Base-by-base conservation (phyloP, 1,140 invertebrate species). In the Chlorops oryzae region DNA sequence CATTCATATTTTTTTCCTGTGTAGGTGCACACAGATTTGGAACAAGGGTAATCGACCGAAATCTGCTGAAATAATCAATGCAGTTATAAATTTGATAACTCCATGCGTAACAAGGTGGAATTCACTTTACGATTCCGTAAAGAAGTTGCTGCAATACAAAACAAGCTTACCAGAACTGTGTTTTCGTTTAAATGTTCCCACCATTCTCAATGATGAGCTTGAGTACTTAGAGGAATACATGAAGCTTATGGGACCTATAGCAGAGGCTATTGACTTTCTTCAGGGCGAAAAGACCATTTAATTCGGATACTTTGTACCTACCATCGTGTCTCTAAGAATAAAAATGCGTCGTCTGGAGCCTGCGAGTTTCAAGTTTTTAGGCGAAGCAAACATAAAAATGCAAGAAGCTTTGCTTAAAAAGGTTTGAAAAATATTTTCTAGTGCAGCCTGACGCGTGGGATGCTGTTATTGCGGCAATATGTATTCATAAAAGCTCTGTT, bases 31-130 rank as follows among this genome's bases (percentile, higher is more conserved):
- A 1, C 23, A 28, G 1, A 40, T 61, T 17, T 59, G 52, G 57
- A 57, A 50, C 24, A 46, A 44, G 25, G 12, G 47, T 15, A 32
- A 40, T 13, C 51, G 49, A n/a, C 52, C 57, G 21, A 57, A 61
- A 49, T 44, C 27, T n/a, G 51, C 49, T 27, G 52, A 61, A 52
- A 48, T 37, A 43, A 38, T 59, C 6, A 54, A 41, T 45, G 43
- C 34, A 22, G 13, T 32, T 28, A 39, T 61, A 41, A 48, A 43
- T 10, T 21, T 61, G 12, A 41, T 39, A 24, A 46, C 44, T 25
- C 54, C 52, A 3, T 46, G 56, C 13, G 43, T 53, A 24, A 61
- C 57, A 9, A 49, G 59, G 18, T 59, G 55, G 59, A 59, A 59
- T 22, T 57, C 52, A 2, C 20, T 51, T 2, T 54, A 57, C 47